Evolutionary conservation across 2,113 vertebrate species (phyloP).

Genomic region (Apteryx mantelli): DNA sequence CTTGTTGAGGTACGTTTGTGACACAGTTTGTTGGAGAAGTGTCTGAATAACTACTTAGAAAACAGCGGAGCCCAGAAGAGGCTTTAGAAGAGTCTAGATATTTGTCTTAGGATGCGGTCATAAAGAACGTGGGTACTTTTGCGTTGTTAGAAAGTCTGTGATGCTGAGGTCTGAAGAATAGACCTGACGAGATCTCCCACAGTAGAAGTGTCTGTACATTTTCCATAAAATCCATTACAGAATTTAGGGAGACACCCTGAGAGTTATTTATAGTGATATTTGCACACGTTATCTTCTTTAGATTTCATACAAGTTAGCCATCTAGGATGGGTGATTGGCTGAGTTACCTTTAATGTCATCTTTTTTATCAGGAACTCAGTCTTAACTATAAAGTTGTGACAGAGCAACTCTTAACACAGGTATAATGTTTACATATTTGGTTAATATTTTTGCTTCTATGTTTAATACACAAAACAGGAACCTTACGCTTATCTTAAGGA

Average conservation of each 20-base stretch:
- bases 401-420: neutral
- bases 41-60: neutral
- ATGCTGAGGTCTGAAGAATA: neutral
- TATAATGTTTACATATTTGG: neutral
- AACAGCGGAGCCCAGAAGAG: neutral
- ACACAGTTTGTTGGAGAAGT: neutral
- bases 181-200: neutral
- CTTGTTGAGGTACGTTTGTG: neutral
- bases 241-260: neutral
- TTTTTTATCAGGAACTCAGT: neutral
- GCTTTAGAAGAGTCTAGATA: neutral
- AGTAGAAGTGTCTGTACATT: neutral
- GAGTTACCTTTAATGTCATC: neutral
- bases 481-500: neutral
- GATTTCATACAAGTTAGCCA: neutral
- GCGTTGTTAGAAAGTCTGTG: neutral
- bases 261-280: neutral
- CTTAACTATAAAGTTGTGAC: neutral
- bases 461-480: neutral
- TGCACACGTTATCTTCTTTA: neutral
- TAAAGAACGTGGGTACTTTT: neutral
- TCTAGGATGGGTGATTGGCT: neutral
- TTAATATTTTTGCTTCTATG: neutral
- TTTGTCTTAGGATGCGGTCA: neutral
- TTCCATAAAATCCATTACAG: neutral